A percentile compares a stretch with the other conserved stretches of the same genome.
Evolutionary conservation across 1,140 invertebrate genomes (phyloP).

Genomic region (Dolichoris vasculosae): DNA sequence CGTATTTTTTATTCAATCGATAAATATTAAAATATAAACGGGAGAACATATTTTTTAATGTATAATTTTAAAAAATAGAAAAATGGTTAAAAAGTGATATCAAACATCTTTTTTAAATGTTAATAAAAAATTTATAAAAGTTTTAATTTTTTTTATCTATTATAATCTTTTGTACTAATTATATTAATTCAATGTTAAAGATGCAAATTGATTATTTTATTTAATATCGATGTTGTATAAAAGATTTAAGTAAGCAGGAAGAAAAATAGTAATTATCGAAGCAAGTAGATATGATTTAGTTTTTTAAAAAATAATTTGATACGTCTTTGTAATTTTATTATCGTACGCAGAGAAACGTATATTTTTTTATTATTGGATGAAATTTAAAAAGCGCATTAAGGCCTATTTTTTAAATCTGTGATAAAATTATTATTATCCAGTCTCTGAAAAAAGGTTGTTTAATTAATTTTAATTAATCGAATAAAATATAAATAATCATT

Average conservation of each 20-base stretch:
- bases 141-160: too few species aligned
- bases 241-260: not conserved
- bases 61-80: too few species aligned
- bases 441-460: conserved; percentile 33
- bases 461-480: not conserved
- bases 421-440: conserved; percentile 17
- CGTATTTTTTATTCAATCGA: too few species aligned
- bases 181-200: not conserved
- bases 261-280: not conserved
- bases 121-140: too few species aligned
- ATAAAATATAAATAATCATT: not conserved
- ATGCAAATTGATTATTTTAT: not conserved
- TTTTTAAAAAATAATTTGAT: not conserved
- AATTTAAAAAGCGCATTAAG: conserved; percentile 20
- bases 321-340: conserved; percentile 1
- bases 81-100: too few species aligned
- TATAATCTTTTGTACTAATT: too few species aligned
- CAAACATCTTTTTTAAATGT: too few species aligned
- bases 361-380: conserved; percentile 19
- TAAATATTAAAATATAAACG: too few species aligned
- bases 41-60: too few species aligned
- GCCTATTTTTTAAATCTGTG: conserved; percentile 1
- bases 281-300: too few species aligned
- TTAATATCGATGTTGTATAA: not conserved
- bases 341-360: not conserved